Evolutionary conservation across 2,113 vertebrate species (phyloP), one percentile per base, ranked within the genome.

Genomic region (Grantiella picta): DNA sequence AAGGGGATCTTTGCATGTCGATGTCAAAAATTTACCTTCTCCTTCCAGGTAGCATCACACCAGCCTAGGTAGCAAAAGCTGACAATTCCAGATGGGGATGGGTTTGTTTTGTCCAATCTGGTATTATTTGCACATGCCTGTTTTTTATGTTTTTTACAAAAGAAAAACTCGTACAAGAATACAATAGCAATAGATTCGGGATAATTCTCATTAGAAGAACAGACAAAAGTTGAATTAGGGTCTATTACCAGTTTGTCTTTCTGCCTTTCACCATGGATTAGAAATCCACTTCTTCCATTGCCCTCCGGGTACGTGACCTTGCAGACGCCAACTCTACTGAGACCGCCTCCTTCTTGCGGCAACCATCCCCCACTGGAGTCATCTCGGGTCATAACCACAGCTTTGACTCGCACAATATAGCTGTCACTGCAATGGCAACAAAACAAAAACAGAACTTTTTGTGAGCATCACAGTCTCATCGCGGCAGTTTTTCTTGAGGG

Each of bases 371-470:
- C 99, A 90, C 99, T 99, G 85, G 99, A 99, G 99, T 99, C 99
- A 98, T 99, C 99, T 98, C 99, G 98, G 97, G 99, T 99, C 99
- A 99, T 99, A 97, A 99, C 99, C 98, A 99, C 99, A 91, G 99
- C 99, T 99, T 99, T 99, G 97, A 99, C 99, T 98, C 99, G 99
- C 97, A 99, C 99, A 96, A 99, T 99, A 98, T 99, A 99, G 98
- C 98, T 99, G 98, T 99, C 99, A 99, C 99, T 99, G 98, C 76
- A 97, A 97, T 18, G 93, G 36, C 92, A 96, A 94, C 82, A 90
- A 95, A 66, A 97, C 89, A 96, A 80, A 93, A 95, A 96, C 91
- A 97, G 50, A 96, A 61, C 50, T 78, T 25, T 92, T 94, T 54
- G 94, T 96, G 73, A 97, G 97, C 88, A 96, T 90, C 94, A 80